Percentiles rank a stretch among this genome's conserved stretches.
Evolutionary conservation across 1,140 invertebrate species (phyloP).

Genomic region (Psilanteris sp.): DNA sequence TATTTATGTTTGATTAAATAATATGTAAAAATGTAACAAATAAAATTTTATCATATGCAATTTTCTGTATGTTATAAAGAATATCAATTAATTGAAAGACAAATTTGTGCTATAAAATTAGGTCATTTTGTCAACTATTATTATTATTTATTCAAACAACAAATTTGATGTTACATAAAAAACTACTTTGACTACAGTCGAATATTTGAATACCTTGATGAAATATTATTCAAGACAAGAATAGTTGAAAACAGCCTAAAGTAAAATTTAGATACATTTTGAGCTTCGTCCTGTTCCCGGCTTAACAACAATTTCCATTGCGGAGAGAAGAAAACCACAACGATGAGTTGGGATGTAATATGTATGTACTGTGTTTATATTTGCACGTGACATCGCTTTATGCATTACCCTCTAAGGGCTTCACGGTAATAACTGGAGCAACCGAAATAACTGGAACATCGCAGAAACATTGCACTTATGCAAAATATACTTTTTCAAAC

Average conservation of each 20-base stretch:
- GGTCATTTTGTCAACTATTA: not conserved
- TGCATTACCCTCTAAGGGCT: constrained; percentile 57
- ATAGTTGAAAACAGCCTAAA: constrained; percentile 27
- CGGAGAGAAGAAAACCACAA: constrained; percentile 56
- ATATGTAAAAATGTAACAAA: too few species aligned
- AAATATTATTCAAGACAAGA: constrained; percentile 34
- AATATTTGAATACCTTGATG: constrained; percentile 29
- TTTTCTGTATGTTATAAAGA: too few species aligned
- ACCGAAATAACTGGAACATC: constrained; percentile 53
- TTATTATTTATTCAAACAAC: not conserved
- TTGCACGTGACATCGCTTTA: constrained; percentile 57
- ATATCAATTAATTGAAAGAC: too few species aligned
- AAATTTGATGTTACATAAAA: not conserved
- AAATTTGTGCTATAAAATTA: too few species aligned
- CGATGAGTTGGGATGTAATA: constrained; percentile 59
- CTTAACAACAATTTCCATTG: constrained; percentile 61
- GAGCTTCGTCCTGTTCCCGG: constrained; percentile 27
- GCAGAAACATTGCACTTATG: constrained; percentile 31
- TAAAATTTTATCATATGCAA: too few species aligned
- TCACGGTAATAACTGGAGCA: constrained; percentile 55
- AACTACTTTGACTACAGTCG: constrained; percentile 7
- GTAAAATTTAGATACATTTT: constrained; percentile 52
- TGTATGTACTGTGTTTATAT: constrained; percentile 61
- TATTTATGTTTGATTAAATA: too few species aligned
- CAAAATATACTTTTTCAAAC: constrained; percentile 35